Evolutionary conservation across 2,888 invertebrate species (phyloP), one percentile per base, ranked within the genome.

Genomic region (Drosophila crucigera): DNA sequence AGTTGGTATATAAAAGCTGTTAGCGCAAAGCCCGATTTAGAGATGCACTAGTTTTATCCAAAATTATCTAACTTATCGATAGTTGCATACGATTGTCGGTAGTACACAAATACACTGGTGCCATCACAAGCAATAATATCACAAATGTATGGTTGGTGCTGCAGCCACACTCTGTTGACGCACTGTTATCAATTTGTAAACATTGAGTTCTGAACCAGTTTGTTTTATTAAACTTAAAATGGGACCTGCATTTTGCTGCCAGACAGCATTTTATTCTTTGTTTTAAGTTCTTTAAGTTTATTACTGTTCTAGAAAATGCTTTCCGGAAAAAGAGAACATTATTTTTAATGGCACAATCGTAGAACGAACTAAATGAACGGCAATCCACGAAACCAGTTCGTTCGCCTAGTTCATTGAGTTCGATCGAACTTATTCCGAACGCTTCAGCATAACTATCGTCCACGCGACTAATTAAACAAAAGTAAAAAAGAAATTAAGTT

Each of bases 1-100:
- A 68, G 61, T 28, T 47, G 67, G 67, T 73, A 78, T 84, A 73
- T 86, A 81, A 70, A 79, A 66, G 49, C 16, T 58, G 28, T 52
- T 63, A 50, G 43, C 53, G n/a, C 56, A 30, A 76, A 76, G 77
- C 71, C 55, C 67, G 63, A 55, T 47, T 67, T 67, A 62, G 68
- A 41, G 68, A 68, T 58, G 59, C 50, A 59, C 68, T 49, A 39
- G n/a, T 19, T 55, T 19, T 49, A 22, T 37, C 43, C 30, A 67
- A 53, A n/a, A 25, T 11, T 19, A 25, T 35, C 1, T 37, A 16
- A 35, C 14, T 14, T 22, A 61, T 37, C 60, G 60, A 61, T 37
- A 19, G n/a, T n/a, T 10, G n/a, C 16, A 22, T 22, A n/a, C 22
- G 6, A 28, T 4, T 19, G 39, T 28, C 7, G 55, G 2, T 14